Conservation (phyloP, 2,113 vertebrate genomes). For the Corvus hawaiiensis region DNA sequence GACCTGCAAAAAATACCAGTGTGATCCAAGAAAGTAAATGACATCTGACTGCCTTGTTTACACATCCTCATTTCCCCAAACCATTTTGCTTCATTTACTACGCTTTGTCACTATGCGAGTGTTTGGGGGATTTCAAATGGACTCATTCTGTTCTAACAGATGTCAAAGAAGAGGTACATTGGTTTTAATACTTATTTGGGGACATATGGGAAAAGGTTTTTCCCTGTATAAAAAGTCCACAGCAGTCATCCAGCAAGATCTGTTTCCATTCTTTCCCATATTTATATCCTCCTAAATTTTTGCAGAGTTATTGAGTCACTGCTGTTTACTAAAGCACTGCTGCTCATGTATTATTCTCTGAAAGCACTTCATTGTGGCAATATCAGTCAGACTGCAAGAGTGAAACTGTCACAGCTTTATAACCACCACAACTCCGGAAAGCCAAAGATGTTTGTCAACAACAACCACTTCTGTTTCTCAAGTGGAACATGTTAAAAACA, state of each 20-base stretch:
- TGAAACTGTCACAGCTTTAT: not conserved
- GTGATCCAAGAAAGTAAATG: conserved; percentile 56
- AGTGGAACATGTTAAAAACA: not conserved
- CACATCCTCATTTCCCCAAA: conserved; percentile 62
- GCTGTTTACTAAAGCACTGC: conserved; percentile 12
- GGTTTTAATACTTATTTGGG: conserved; percentile 73
- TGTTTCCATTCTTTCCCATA: conserved; percentile 7
- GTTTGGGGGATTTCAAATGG: conserved; percentile 71
- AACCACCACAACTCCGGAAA: not conserved
- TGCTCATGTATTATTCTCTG: conserved; percentile 1
- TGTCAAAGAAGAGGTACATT: conserved; percentile 78
- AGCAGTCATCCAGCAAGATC: conserved; percentile 15
- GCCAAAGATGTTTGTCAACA: not conserved
- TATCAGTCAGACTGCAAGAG: not conserved
- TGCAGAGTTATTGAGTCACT: conserved; percentile 24
- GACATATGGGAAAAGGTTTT: conserved; percentile 49
- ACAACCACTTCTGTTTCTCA: not conserved
- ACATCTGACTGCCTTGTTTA: conserved; percentile 69
- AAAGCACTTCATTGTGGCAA: not conserved
- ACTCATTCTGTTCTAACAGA: conserved; percentile 74
- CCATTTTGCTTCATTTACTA: conserved; percentile 72
- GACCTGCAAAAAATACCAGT: conserved; percentile 22
- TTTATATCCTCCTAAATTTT: conserved; percentile 50
- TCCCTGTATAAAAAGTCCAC: conserved; percentile 22
- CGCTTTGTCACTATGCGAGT: conserved; percentile 55